These are phyloP conservation scores for Rhincodon typus DNA, from an alignment of 2,797 vertebrate genomes.

Conservation along the genomic window DNA sequence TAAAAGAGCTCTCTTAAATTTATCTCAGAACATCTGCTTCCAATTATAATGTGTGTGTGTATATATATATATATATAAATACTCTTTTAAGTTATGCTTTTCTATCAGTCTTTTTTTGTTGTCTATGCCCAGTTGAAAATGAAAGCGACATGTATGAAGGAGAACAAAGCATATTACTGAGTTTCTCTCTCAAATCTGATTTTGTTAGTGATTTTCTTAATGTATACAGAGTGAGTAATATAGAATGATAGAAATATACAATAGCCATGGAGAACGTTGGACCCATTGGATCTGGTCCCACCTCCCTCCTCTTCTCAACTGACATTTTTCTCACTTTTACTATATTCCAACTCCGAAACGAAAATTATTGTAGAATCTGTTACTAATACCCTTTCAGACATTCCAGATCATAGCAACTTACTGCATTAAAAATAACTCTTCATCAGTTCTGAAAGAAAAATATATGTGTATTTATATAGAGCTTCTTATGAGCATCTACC, in stretches of 20 bases:
- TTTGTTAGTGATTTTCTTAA: neutral
- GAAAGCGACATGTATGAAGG: neutral
- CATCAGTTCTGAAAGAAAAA: too few relatives aligned
- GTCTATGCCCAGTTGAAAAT: neutral
- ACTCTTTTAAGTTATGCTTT: neutral
- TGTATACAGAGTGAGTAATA: neutral
- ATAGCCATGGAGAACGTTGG: neutral
- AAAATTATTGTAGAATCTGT: neutral
- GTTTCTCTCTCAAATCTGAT: neutral
- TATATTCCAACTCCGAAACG: neutral
- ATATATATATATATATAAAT: neutral
- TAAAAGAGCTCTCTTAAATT: conserved; percentile 2
- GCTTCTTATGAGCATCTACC: neutral
- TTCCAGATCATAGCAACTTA: neutral
- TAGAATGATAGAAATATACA: neutral
- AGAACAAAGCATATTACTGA: neutral
- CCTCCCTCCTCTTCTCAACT: too few relatives aligned
- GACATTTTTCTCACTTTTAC: neutral
- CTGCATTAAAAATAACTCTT: neutral
- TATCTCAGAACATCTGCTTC: conserved; percentile 14
- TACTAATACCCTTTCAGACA: neutral
- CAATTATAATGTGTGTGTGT: neutral
- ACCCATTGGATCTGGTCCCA: neutral
- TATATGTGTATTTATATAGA: neutral
- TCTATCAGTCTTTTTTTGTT: neutral